Evolutionary conservation across 2,113 vertebrate species (phyloP).

Genomic region (Turnix velox): DNA sequence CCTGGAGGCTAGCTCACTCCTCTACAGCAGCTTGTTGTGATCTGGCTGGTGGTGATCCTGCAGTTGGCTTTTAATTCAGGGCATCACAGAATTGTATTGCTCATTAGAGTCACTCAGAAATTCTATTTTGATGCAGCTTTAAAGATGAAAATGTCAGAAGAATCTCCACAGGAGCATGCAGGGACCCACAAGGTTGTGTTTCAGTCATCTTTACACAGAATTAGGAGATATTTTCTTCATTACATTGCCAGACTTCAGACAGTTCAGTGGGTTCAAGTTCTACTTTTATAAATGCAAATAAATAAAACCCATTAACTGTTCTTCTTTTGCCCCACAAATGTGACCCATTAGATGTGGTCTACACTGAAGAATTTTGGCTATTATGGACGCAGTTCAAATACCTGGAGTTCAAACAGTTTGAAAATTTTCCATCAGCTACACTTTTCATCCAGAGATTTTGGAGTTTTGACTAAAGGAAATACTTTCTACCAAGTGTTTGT

Average conservation of each 20-base stretch:
- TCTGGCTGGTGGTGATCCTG: neutral
- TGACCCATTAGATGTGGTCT: neutral
- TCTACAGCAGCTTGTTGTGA: neutral
- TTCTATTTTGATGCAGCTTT: neutral
- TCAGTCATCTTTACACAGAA: neutral
- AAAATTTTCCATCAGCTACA: conserved; percentile 40
- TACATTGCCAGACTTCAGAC: neutral
- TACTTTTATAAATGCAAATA: neutral
- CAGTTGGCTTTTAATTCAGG: neutral
- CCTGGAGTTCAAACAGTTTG: neutral
- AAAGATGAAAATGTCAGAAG: neutral
- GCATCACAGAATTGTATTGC: neutral
- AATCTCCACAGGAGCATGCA: neutral
- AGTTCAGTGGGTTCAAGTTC: neutral
- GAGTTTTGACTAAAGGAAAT: conserved; percentile 33
- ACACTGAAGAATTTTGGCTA: neutral
- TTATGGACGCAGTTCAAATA: neutral
- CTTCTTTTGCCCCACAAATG: neutral
- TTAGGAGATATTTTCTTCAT: neutral
- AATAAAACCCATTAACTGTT: neutral
- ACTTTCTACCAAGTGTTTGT: conserved; percentile 41
- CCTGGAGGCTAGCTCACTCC: neutral
- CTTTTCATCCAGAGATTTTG: neutral
- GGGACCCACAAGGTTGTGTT: neutral
- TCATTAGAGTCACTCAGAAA: neutral